Evolutionary conservation across 2,113 vertebrate species (phyloP).

Genomic region (Ctenodactylus gundi): DNA sequence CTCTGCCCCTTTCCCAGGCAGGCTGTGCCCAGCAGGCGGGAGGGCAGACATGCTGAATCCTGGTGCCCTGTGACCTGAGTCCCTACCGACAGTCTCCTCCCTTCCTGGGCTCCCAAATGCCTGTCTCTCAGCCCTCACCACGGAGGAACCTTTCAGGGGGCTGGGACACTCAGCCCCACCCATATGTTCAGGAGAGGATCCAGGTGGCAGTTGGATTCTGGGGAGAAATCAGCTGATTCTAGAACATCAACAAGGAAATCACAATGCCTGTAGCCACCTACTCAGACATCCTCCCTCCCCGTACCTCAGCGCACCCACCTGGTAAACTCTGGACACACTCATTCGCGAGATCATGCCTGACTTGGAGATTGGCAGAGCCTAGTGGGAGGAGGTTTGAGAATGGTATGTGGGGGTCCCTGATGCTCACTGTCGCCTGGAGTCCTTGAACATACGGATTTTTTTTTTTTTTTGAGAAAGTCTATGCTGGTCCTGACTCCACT

Average conservation of each 20-base stretch:
- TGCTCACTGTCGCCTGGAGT: neutral
- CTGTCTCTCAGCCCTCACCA: neutral
- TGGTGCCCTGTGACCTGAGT: neutral
- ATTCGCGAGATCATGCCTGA: neutral
- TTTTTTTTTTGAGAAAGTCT: too few species aligned
- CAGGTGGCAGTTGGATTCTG: neutral
- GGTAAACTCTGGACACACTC: neutral
- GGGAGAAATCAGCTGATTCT: neutral
- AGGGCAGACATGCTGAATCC: neutral
- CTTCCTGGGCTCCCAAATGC: neutral
- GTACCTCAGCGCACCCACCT: accelerated
- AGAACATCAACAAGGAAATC: neutral
- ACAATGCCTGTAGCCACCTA: accelerated
- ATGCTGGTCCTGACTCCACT: too few species aligned
- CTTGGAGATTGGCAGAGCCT: neutral
- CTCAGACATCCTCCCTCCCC: neutral
- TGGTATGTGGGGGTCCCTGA: too few species aligned
- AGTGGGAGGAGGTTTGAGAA: neutral
- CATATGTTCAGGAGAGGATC: neutral
- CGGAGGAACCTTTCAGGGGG: neutral
- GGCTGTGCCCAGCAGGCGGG: too few species aligned
- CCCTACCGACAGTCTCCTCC: neutral
- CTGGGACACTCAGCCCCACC: too few species aligned
- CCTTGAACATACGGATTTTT: neutral
- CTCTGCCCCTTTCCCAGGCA: neutral